A percentile compares a stretch with the other conserved stretches of the same genome.
phyloP scores from a whole-genome alignment of 2,888 invertebrate species.

The Drosophila kambysellisi region DNA sequence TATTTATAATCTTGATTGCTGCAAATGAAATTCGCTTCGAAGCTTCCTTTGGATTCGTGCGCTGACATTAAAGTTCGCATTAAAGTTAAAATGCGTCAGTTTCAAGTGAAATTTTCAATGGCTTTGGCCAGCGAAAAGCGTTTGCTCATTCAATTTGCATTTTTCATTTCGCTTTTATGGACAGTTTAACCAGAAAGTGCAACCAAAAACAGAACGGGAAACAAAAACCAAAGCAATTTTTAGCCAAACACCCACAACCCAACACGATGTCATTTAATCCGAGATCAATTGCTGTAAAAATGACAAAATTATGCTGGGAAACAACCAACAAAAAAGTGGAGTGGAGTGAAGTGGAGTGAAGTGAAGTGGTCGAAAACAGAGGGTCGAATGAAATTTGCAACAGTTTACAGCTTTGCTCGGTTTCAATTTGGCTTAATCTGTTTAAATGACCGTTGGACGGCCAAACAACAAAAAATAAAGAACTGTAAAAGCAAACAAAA shows the following conservation, averaged over 20 bases:
- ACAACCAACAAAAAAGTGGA: conserved; percentile 14
- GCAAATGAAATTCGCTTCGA: conserved; percentile 37
- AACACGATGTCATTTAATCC: conserved; percentile 69
- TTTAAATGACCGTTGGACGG: conserved; percentile 61
- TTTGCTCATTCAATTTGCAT: conserved; percentile 69
- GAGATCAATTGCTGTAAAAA: conserved; percentile 80
- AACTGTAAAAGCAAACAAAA: conserved; percentile 25
- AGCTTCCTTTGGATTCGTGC: neutral
- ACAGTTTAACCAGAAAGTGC: conserved; percentile 56
- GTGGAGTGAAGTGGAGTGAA: conserved; percentile 1
- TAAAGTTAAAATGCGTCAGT: conserved; percentile 30
- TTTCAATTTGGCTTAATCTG: conserved; percentile 75
- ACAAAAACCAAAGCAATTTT: conserved; percentile 38
- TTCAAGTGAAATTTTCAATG: neutral
- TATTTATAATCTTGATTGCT: conserved; percentile 61
- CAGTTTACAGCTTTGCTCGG: conserved; percentile 52
- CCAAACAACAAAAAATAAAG: conserved; percentile 17
- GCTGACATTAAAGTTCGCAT: conserved; percentile 47
- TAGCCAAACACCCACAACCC: neutral
- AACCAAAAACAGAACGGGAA: conserved; percentile 31
- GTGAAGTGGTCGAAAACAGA: conserved; percentile 11
- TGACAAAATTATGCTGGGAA: conserved; percentile 72
- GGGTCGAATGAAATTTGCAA: conserved; percentile 54
- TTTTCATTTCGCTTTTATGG: conserved; percentile 71
- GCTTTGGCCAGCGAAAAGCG: neutral